Conservation (phyloP, 2,888 invertebrate genomes). For the Drosophila anomalata region DNA sequence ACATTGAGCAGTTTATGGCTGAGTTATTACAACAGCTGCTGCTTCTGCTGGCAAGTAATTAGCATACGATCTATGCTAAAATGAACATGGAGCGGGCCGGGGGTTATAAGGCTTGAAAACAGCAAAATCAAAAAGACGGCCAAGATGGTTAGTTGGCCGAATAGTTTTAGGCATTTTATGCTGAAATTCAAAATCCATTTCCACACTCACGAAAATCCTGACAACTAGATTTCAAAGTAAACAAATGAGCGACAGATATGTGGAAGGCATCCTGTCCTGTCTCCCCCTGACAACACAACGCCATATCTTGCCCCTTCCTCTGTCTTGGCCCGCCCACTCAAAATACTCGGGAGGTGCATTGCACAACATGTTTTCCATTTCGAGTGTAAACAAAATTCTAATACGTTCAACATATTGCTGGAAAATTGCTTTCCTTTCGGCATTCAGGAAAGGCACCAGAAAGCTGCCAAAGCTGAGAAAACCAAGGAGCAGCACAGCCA, state of each 20-base stretch:
- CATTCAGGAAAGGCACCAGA: constrained; percentile 53
- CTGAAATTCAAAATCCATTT: constrained; percentile 37
- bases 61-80: constrained; percentile 60
- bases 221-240: constrained; percentile 73
- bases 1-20: constrained; percentile 80
- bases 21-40: constrained; percentile 73
- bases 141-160: constrained; percentile 8
- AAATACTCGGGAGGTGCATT: constrained; percentile 60
- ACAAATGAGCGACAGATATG: constrained; percentile 64
- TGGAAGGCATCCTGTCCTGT: constrained; percentile 13
- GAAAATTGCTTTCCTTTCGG: constrained; percentile 79
- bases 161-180: constrained; percentile 51
- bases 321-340: constrained; percentile 3
- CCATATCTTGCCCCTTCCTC: constrained; percentile 1
- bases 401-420: constrained; percentile 73
- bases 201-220: constrained; percentile 50
- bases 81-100: neutral
- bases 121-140: neutral
- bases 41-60: constrained; percentile 65
- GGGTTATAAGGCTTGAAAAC: neutral
- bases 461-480: constrained; percentile 20
- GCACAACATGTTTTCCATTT: constrained; percentile 79
- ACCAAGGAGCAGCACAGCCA: constrained; percentile 53
- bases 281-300: constrained; percentile 4
- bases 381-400: constrained; percentile 79